A percentile compares a stretch with the other conserved stretches of the same genome.
Evolutionary conservation across 1,140 invertebrate genomes (phyloP).

Genomic region (Scylla paramamosain): DNA sequence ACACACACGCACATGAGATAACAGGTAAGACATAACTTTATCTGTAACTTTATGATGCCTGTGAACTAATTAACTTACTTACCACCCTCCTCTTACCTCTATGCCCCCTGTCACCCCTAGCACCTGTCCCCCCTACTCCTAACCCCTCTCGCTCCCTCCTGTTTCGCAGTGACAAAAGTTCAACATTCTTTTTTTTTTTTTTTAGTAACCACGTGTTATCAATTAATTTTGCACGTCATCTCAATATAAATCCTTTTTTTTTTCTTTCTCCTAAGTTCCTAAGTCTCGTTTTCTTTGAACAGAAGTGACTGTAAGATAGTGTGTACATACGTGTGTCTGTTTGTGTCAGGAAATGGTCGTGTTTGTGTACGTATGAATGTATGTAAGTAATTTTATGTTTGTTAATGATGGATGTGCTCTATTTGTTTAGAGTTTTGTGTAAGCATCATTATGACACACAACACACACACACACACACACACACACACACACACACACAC

Average conservation of each 20-base stretch:
- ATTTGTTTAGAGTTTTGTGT: neutral
- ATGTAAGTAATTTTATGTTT: neutral
- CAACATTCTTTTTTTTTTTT: too few relatives aligned
- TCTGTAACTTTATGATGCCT: too few relatives aligned
- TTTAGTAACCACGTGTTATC: too few relatives aligned
- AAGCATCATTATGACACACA: neutral
- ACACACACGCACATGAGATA: neutral
- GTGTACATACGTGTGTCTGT: neutral
- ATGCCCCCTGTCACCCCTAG: too few relatives aligned
- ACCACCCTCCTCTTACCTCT: too few relatives aligned
- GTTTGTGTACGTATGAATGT: conserved; percentile 27
- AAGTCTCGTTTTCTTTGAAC: too few relatives aligned
- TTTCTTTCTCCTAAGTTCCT: neutral
- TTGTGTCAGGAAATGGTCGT: neutral
- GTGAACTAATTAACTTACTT: too few relatives aligned
- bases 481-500: neutral
- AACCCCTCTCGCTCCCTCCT: too few relatives aligned
- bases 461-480: neutral
- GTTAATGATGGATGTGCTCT: neutral
- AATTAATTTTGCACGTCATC: too few relatives aligned
- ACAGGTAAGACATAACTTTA: too few relatives aligned
- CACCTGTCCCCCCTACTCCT: too few relatives aligned
- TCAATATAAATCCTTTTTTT: neutral
- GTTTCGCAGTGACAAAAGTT: too few relatives aligned
- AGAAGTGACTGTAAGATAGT: neutral